phyloP scores from a whole-genome alignment of 2,113 vertebrate species.

The Helogale parvula region DNA sequence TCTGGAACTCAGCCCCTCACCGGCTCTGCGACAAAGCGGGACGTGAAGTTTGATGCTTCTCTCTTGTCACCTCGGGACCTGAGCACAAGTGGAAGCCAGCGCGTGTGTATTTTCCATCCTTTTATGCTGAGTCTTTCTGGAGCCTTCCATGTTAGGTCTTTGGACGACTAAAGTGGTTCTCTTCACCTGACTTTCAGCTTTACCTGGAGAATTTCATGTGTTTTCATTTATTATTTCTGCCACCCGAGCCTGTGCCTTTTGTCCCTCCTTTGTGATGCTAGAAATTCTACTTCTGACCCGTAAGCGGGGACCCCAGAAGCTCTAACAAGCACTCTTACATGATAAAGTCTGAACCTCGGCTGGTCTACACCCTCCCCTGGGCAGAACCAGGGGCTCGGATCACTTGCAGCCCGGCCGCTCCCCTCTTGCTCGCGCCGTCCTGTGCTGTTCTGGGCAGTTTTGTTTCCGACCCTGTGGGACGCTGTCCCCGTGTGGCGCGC shows the following conservation, averaged over 20 bases:
- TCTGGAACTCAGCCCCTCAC: neutral
- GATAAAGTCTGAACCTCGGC: neutral
- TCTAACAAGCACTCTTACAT: neutral
- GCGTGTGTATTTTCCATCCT: fast-evolving
- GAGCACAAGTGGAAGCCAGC: neutral
- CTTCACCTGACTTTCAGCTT: neutral
- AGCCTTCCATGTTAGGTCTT: neutral
- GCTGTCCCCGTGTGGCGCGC: fast-evolving
- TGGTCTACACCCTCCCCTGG: neutral
- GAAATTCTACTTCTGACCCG: neutral
- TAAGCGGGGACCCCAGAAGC: no score
- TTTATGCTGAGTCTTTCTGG: neutral
- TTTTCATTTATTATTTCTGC: neutral
- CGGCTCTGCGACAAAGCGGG: no score
- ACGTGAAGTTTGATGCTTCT: fast-evolving
- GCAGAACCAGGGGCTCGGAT: neutral
- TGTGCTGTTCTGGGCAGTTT: neutral
- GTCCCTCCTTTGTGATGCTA: neutral
- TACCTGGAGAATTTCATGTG: fast-evolving
- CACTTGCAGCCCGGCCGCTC: fast-evolving
- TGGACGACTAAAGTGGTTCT: neutral
- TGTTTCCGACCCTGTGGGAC: neutral
- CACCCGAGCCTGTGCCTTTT: fast-evolving
- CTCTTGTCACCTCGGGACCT: neutral
- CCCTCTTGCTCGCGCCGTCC: neutral